Percentiles rank a stretch among this genome's conserved stretches.
Evolutionary conservation across 2,797 vertebrate genomes (phyloP).

Genomic region (Syngnathus acus): DNA sequence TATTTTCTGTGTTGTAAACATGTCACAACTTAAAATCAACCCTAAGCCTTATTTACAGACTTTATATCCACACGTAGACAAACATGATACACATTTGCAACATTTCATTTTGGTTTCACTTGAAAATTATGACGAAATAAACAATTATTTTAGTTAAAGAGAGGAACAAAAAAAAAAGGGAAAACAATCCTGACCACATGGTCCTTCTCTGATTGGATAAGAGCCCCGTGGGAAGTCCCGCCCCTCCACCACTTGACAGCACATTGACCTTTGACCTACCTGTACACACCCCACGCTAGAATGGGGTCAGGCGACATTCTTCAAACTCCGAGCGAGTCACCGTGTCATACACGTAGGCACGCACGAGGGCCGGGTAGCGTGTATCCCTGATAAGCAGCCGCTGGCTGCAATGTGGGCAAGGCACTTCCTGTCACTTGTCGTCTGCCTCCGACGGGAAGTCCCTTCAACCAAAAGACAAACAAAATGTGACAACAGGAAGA

Average conservation of each 20-base stretch:
- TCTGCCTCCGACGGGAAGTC: background rate
- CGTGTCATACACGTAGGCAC: background rate
- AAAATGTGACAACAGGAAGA: background rate
- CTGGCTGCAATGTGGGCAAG: background rate
- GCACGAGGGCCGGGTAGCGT: background rate
- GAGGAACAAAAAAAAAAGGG: background rate
- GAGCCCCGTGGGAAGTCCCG: background rate
- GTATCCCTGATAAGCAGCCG: background rate
- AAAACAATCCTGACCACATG: background rate
- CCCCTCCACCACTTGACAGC: background rate
- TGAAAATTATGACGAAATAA: background rate
- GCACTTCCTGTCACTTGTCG: background rate
- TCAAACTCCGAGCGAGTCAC: background rate
- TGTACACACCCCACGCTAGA: background rate
- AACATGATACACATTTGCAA: background rate
- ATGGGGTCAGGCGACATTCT: slow-evolving; percentile 3
- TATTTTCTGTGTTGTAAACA: background rate
- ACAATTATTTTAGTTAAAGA: too few relatives aligned
- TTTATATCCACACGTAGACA: background rate
- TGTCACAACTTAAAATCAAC: background rate
- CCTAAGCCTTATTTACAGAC: background rate
- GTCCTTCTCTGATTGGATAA: background rate
- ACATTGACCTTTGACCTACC: background rate
- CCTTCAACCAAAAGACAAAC: background rate
- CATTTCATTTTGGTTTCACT: background rate